Base-by-base conservation (phyloP, 1,140 invertebrate species). In the Drosophila rhopaloa region DNA sequence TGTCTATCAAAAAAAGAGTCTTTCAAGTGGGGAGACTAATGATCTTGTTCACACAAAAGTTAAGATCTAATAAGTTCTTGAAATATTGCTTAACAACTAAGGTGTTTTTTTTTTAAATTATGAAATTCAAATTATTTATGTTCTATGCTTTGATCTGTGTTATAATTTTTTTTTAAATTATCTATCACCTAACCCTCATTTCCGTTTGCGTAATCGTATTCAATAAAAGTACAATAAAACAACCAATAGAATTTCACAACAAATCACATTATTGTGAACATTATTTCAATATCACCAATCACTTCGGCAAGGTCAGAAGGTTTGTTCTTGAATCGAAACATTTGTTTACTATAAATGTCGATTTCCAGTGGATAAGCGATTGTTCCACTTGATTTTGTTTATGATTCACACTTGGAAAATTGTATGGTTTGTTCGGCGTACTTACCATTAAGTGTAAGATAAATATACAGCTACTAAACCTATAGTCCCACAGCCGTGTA, bases 401-500 rank as follows among this genome's bases (percentile, higher is more conserved):
- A 19, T 44, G 41, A 14, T 11, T 44, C 8, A 5, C 4, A 19
- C 19, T 19, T 19, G 19, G 2, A 2, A 19, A 19, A 19, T 46
- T n/a, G 5, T 5, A 2, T 8, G 6, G 5, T 14, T 10, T 7
- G n/a, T 10, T 50, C 1, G 1, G 8, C n/a, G 14, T 51, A 51
- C 91, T 92, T 58, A 92, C 91, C 91, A 88, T 91, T 90, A 91
- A 89, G 67, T 90, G 81, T 91, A 92, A 81, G 57, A 92, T 92
- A 91, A 92, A 83, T 92, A 92, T 82, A 92, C 77, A 76, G 88
- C 89, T 90, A 83, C 79, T 82, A 81, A 92, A 54, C 50, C 89
- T 92, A 86, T 90, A 89, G 90, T 92, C 91, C 91, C 91, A 92
- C 91, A 92, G 82, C 56, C 91, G 80, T 84, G 91, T 92, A 81